These are phyloP conservation scores for Silurus meridionalis DNA, from an alignment of 2,113 vertebrate genomes.

Conservation along the genomic window DNA sequence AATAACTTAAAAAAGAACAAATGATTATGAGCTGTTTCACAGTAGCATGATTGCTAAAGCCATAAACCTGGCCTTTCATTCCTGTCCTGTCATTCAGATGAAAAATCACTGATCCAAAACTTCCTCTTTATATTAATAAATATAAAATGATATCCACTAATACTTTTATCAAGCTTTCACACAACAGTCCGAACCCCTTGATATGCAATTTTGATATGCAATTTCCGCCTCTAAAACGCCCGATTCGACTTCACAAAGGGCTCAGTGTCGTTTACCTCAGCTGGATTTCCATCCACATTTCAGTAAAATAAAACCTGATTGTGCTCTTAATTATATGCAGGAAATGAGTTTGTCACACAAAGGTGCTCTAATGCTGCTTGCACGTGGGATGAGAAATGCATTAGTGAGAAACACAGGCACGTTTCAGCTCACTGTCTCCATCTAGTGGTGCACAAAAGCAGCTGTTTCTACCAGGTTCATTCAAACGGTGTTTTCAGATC, in stretches of 20 bases:
- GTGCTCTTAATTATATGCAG: background rate
- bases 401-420: background rate
- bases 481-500: background rate
- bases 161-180: background rate
- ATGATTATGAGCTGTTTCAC: background rate
- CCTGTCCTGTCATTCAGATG: background rate
- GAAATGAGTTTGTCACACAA: background rate
- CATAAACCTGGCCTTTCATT: background rate
- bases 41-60: background rate
- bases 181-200: background rate
- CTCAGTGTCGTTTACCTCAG: background rate
- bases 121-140: background rate
- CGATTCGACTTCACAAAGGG: background rate
- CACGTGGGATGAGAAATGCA: background rate
- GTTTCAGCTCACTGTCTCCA: constrained; percentile 26
- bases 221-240: background rate
- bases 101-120: background rate
- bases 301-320: background rate
- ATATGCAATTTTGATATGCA: background rate
- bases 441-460: constrained; percentile 38
- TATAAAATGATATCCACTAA: background rate
- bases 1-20: background rate
- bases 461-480: background rate
- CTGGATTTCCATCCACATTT: background rate
- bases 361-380: constrained; percentile 7